Evolutionary conservation across 1,140 invertebrate species (phyloP), one percentile per base, ranked within the genome.

Genomic region (Amyelois transitella): DNA sequence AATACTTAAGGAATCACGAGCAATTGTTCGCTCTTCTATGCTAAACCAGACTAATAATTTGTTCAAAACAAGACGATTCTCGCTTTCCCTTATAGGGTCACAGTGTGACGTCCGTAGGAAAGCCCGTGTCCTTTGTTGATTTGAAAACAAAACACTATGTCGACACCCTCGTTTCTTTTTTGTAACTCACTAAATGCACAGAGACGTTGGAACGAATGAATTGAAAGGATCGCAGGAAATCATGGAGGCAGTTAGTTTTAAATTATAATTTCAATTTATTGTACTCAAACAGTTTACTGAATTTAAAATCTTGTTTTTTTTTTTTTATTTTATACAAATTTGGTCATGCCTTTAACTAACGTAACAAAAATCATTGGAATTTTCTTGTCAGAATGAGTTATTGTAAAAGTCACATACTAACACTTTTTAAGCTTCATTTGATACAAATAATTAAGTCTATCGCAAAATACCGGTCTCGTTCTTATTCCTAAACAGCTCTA

Each of bases 21-120:
- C 62, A 45, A 78, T 88, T 86, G 78, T 88, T 59, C 43, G n/a
- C 43, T 45, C 70, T 63, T 81, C 68, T 86, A 79, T 86, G 66
- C 68, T 66, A 84, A 86, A 88, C 84, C 84, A 88, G 78, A 88
- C 68, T 85, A 81, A 88, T 88, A 81, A 88, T 88, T 86, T 75
- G 78, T 81, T 62, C 72, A 79, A 84, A 87, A 86, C 77, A 84
- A 83, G 69, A 47, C 60, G 72, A 49, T 54, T 25, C 61, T 62
- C 60, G 68, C 69, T 77, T 67, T 68, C 69, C 52, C 69, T 58
- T 59, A 78, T 76, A 77, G 74, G 76, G 72, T 71, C 82, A 67
- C 83, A 68, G 79, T 78, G 74, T 77, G 82, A 84, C 69, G 81
- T 77, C 76, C 62, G 49, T 55, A 70, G 56, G 74, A 82, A 84